These are phyloP conservation scores for Connochaetes taurinus DNA, from an alignment of 2,113 vertebrate species.

Conservation along the genomic window DNA sequence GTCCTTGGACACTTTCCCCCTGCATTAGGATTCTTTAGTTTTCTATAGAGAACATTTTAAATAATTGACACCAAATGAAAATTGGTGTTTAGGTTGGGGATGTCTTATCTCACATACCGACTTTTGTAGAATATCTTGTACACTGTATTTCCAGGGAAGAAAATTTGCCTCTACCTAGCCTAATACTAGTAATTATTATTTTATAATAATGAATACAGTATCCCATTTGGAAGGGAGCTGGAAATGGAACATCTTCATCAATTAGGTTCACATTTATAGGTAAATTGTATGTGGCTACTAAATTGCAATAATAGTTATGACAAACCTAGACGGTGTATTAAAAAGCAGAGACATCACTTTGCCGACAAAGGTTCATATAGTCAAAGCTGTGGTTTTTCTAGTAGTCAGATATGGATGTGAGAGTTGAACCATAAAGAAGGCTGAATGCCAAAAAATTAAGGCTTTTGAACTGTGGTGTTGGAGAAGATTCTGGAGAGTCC, in stretches of 20 bases:
- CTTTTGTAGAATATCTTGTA: background rate
- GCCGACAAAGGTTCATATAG: rapidly evolving
- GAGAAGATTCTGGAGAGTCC: background rate
- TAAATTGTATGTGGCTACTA: background rate
- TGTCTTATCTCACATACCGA: background rate
- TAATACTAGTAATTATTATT: background rate
- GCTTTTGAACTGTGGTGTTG: background rate
- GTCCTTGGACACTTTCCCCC: background rate
- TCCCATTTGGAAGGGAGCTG: background rate
- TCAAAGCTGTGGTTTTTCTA: background rate
- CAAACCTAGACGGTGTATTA: background rate
- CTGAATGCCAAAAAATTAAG: background rate
- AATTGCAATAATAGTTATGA: background rate
- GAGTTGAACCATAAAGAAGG: background rate
- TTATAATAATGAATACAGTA: background rate
- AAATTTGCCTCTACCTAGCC: background rate
- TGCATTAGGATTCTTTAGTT: constrained; percentile 16
- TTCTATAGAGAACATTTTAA: background rate
- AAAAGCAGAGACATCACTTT: background rate
- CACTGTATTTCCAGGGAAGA: background rate
- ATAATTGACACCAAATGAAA: background rate
- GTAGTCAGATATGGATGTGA: background rate
- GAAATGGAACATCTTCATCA: background rate
- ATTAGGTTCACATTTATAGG: background rate
- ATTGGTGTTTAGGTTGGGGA: background rate